Base-by-base conservation (phyloP, 1,140 invertebrate species). In the Drosophila obscura region DNA sequence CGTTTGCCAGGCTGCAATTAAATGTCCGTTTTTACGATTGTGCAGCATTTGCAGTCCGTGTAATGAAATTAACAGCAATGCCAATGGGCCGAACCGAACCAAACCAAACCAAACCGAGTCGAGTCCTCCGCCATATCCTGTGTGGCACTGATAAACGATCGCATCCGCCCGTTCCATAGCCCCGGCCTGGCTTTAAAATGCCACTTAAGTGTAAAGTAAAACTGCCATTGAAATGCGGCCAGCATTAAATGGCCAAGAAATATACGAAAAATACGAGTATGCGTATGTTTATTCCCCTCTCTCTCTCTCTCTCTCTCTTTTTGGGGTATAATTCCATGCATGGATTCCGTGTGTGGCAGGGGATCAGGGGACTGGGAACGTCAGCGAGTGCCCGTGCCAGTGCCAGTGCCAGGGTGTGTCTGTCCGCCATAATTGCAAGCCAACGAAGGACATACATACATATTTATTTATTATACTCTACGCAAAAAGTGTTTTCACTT, bases 11-110 rank as follows among this genome's bases (percentile, higher is more conserved):
- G 57, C 80, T 83, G 83, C 83, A 87, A 87, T 87, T 83, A 87
- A 87, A 87, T 79, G 83, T 83, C 52, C 28, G 3, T 80, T 82
- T 83, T 85, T 85, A 85, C 82, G 82, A 87, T 87, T 85, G 68
- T 77, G 64, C 81, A 66, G 82, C 77, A 76, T 66, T 78, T 75
- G 81, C 74, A 71, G 56, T 75, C 64, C 60, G 46, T 49, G 83
- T 85, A 85, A 85, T 85, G 71, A 88, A 85, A 85, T 85, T 88
- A 88, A 85, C 82, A 79, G 65, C 61, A 43, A 49, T 50, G 53
- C 50, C 53, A 39, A 39, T 28, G 2, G 49, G 2, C 26, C 22
- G 8, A 39, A 28, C 15, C 19, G 1, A 19, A 19, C 19, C 19
- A 1, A 39, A 28, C 15, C 19, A 0, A 19, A 19, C 19, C 19